Evolutionary conservation across 30 jellyfish, hydroid and myxozoan species (phyloP), one percentile per base, ranked within the genome.

Genomic region (Aurelia sp.): DNA sequence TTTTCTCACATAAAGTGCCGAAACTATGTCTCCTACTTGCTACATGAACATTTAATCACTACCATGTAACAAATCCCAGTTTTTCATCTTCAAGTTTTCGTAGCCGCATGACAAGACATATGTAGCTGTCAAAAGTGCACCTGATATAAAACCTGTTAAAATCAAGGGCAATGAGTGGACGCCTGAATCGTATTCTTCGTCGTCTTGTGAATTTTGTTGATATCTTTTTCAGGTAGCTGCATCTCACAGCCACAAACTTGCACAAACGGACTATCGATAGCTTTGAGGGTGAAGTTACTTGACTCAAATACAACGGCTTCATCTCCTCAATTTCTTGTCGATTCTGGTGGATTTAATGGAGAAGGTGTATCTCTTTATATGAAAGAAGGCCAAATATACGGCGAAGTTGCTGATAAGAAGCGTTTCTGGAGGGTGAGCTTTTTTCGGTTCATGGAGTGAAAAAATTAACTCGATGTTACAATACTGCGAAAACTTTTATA

Each of bases 261-360:
- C 38, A 31, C 48, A 76, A 81, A 67, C 57, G 98, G 98, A 31
- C 77, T 93, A 21, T 93, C 98, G 4, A 84, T 93, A 11, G 96
- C 92, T 8, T 35, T 93, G 61, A 76, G 98, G n/a, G 80, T 76
- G 73, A 92, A 84, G 27, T 57, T 88, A 16, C 62, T 22, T 21
- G 13, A 13, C 13, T 20, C 69, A 9, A 60, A 80, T 50, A 55
- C 66, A 16, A 65, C 66, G 33, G 74, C 84, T 13, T 11, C 87
- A 6, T 21, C 82, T 8, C 91, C 82, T 12, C 64, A 58, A 38
- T 94, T 82, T 74, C 71, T 94, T 4, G 64, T 94, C 58, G 99
- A 94, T 80, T 73, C 97, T 47, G 99, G 99, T 21, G 99, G 96
- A 5, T 84, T 52, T 35, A 73, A 73, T 33, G 99, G 99, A 10